Base-by-base conservation (phyloP, 1,140 invertebrate species). In the Zaprionus capensis region DNA sequence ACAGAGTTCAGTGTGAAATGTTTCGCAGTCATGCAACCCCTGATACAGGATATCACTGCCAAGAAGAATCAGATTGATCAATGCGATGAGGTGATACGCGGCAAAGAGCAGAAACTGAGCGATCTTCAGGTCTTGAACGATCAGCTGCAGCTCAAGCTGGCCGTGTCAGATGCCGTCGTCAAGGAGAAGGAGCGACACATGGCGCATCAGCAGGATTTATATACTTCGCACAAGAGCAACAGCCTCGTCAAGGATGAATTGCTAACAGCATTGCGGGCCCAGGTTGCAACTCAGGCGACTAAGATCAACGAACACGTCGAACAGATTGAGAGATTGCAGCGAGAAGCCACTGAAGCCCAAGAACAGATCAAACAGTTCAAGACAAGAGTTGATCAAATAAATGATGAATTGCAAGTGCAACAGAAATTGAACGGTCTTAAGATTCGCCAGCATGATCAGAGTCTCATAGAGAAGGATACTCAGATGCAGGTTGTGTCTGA, bases 1-100 rank as follows among this genome's bases (percentile, higher is more conserved):
- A 51, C 70, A 7, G 41, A 71, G 12, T 66, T 58, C 26, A 71
- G 62, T 24, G 17, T 71, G 5, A 71, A 36, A 20, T 71, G 70
- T 9, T 66, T 58, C 9, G 20, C 12, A 1, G 46, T 71, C 15
- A 58, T 71, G 38, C 41, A 66, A 15, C 41, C 62, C 1, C 9
- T 71, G 41, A 20, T 58, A 5, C 58, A 63, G 34, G 70, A 71
- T 31, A 58, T 71, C 4, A 20, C 28, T 2, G 15, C 3, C 1
- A 71, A 71, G 44, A 71, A 65, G 14, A 26, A 49, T 2, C 38
- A 28, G n/a, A 58, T 71, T 4, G 41, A 58, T 71, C 26, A 20
- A 56, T 58, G 57, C 4, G 56, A 69, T 28, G 31, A 24, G 15
- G 4, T 12, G 31, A 15, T 63, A 3, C 36, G n/a, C 12, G 12